Evolutionary conservation across 2,797 vertebrate species (phyloP).

Genomic region (Hapalemur alaotrensis): DNA sequence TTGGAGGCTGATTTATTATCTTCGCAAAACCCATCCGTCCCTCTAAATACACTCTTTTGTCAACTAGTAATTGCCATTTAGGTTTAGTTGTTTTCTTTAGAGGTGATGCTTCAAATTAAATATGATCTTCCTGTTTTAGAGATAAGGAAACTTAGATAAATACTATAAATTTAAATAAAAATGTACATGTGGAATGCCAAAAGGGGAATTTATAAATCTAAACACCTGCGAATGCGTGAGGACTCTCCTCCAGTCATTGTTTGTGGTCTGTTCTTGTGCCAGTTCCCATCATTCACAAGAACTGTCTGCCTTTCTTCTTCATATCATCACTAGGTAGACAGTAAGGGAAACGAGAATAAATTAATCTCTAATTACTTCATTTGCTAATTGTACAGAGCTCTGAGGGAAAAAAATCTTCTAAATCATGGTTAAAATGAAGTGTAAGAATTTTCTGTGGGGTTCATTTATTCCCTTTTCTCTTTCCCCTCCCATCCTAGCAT

Average conservation of each 20-base stretch:
- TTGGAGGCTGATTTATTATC: neutral
- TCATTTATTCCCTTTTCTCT: neutral
- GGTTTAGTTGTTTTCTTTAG: neutral
- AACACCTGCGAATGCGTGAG: neutral
- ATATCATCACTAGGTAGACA: neutral
- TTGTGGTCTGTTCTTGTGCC: neutral
- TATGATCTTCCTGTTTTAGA: neutral
- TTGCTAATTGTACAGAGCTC: constrained; percentile 20
- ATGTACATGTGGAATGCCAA: neutral
- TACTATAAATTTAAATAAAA: neutral
- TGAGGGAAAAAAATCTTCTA: neutral
- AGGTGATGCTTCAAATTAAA: neutral
- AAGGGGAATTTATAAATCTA: neutral
- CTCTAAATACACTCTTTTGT: neutral
- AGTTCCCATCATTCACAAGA: neutral
- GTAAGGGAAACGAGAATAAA: neutral
- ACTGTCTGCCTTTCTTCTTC: neutral
- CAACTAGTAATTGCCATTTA: neutral
- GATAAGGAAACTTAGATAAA: neutral
- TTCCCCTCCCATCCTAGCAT: neutral
- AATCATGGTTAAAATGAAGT: neutral
- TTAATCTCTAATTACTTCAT: neutral
- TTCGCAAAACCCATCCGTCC: neutral
- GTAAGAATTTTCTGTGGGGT: neutral
- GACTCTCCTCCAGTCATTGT: neutral